Evolutionary conservation across 2,113 vertebrate genomes (phyloP), one percentile per base, ranked within the genome.

Genomic region (Ophthalmolycus amberensis): DNA sequence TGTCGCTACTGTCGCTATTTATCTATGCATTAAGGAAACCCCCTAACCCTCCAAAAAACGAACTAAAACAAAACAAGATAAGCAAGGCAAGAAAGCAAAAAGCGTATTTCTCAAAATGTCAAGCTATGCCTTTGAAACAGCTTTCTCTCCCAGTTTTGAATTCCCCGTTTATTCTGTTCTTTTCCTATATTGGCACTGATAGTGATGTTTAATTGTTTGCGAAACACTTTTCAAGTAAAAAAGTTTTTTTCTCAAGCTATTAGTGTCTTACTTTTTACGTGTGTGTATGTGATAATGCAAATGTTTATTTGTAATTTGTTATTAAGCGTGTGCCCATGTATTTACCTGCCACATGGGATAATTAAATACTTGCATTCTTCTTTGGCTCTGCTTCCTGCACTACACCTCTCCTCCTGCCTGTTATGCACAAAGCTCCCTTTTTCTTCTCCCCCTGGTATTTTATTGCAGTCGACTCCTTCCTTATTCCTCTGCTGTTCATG

Each of bases 341-440:
- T 85, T 84, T 64, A 74, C 60, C 44, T 69, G 50, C 87, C 54
- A 71, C 65, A 63, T 77, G 66, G 52, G 76, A 76, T 89, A 86
- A 82, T 87, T 85, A 80, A 83, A 81, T 85, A 65, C 59, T 68
- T 79, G 75, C 56, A 76, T 48, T 71, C 27, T 50, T 60, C 25
- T 85, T 80, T 77, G 73, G 65, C 44, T 77, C 52, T 77, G 44
- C 76, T 77, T 64, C n/a, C 65, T 54, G 3, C 86, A 77, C 78
- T 84, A 85, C 89, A 86, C 80, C 88, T 84, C 80, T 84, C 76
- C 82, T 84, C 71, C 82, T 83, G 77, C 90, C 86, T 89, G 50
- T 81, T 91, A 81, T 67, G 72, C 69, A 64, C 84, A 54, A 71
- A 25, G 25, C 82, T 87, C 70, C 79, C 69, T 78, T 85, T 34